A percentile compares a stretch with the other conserved stretches of the same genome.
phyloP scores from a whole-genome alignment of 2,797 vertebrate species.

The Nothura maculosa region DNA sequence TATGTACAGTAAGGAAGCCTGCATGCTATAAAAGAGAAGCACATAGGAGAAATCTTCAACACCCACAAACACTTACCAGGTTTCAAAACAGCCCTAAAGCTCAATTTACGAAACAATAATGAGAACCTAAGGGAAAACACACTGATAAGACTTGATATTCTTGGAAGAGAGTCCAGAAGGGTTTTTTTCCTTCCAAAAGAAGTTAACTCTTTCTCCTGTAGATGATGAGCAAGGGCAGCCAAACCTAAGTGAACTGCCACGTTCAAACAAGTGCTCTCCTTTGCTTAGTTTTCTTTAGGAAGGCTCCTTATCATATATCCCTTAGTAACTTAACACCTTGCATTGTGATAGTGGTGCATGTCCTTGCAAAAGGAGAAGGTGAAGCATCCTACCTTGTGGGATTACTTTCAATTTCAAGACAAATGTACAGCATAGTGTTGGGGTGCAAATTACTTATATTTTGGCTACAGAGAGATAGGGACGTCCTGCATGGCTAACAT shows the following conservation, averaged over 20 bases:
- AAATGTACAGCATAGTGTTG: neutral
- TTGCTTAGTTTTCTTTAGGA: neutral
- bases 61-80: neutral
- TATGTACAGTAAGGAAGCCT: neutral
- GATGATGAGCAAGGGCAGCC: neutral
- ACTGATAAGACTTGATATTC: neutral
- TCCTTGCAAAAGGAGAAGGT: neutral
- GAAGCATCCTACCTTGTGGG: neutral
- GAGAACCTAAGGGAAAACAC: neutral
- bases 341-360: neutral
- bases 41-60: neutral
- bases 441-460: neutral
- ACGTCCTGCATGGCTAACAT: neutral
- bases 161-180: neutral
- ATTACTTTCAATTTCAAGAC: slow-evolving; percentile 7
- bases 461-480: neutral
- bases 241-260: neutral
- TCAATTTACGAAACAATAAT: neutral
- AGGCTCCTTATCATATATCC: slow-evolving; percentile 9
- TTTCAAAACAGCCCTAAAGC: neutral
- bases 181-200: neutral
- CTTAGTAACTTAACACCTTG: slow-evolving; percentile 30
- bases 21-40: neutral
- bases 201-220: neutral
- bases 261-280: neutral